A percentile compares a stretch with the other conserved stretches of the same genome.
phyloP scores from a whole-genome alignment of 2,113 vertebrate genomes.

The Empidonax alnorum region DNA sequence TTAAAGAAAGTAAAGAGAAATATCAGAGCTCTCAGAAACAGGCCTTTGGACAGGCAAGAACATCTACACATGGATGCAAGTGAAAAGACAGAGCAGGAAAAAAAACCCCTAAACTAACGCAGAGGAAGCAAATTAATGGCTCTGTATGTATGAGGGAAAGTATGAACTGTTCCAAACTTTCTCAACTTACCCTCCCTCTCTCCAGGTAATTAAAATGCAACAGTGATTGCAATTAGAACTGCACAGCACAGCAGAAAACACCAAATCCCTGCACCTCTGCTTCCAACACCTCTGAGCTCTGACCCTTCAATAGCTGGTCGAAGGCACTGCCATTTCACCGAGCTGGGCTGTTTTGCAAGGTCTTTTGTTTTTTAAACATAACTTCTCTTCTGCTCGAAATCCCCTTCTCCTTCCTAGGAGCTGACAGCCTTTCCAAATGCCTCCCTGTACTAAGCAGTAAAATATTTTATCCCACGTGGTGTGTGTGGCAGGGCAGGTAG shows the following conservation, averaged over 20 bases:
- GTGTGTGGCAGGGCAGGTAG: background rate
- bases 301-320: background rate
- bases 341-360: background rate
- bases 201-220: background rate
- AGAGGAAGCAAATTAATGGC: background rate
- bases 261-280: background rate
- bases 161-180: background rate
- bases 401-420: background rate
- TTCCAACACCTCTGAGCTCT: background rate
- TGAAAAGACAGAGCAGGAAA: background rate
- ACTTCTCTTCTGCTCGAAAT: background rate
- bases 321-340: background rate
- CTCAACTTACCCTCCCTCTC: background rate
- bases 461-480: background rate
- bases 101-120: background rate
- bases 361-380: background rate
- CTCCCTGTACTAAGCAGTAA: background rate
- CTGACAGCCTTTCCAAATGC: background rate
- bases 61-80: fast-evolving
- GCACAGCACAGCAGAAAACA: background rate
- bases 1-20: background rate
- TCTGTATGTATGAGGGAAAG: background rate
- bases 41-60: background rate
- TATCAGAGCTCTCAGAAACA: background rate
- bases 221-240: background rate